phyloP scores from a whole-genome alignment of 64 coral and sea anemone species.

The Acropora yongei region DNA sequence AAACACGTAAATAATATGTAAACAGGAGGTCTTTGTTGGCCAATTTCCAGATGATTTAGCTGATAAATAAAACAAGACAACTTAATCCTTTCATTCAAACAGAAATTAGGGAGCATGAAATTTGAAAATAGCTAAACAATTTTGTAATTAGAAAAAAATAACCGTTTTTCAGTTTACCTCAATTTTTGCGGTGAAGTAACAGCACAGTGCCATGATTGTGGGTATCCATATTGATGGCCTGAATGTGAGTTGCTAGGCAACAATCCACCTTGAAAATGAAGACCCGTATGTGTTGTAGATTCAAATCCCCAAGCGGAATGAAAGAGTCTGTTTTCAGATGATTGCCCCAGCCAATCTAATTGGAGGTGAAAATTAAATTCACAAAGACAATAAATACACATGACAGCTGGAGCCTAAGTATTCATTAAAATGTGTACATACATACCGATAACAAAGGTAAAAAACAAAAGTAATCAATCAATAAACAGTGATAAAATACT shows the following conservation, averaged over 20 bases:
- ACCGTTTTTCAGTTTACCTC: not conserved
- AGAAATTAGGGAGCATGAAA: too few relatives aligned
- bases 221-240: constrained; percentile 31
- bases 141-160: not conserved
- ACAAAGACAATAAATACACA: not conserved
- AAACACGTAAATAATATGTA: not conserved
- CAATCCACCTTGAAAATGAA: constrained; percentile 20
- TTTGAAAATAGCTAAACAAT: too few relatives aligned
- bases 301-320: constrained; percentile 24
- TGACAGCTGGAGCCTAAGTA: too few relatives aligned
- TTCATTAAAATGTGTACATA: too few relatives aligned
- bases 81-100: too few relatives aligned
- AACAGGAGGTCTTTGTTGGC: too few relatives aligned
- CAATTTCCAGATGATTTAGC: too few relatives aligned
- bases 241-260: constrained; percentile 6
- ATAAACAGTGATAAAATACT: too few relatives aligned
- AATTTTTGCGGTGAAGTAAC: constrained; percentile 16
- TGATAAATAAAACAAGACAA: too few relatives aligned
- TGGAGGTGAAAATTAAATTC: not conserved
- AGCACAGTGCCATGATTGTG: constrained; percentile 26
- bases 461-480: too few relatives aligned
- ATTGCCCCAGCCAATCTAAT: constrained; percentile 28
- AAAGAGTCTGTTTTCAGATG: constrained; percentile 48
- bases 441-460: too few relatives aligned
- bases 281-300: not conserved